Conservation (phyloP, 2,888 invertebrate species). For the Trichogramma evanescens region DNA sequence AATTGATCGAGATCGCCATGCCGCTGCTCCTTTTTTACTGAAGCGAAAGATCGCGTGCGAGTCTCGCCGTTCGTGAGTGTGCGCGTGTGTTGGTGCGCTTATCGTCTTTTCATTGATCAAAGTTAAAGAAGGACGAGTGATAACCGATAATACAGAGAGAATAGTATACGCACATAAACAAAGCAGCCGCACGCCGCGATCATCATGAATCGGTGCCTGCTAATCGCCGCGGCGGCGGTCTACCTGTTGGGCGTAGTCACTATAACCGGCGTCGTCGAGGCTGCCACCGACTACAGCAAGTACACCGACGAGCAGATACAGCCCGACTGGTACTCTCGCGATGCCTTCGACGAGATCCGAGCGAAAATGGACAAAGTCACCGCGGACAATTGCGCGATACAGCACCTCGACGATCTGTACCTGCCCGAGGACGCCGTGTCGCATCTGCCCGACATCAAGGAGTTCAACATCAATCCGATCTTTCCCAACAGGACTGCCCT, state of each 20-base stretch:
- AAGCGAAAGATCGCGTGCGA: not conserved
- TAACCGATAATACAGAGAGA: not conserved
- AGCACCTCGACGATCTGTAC: constrained; percentile 75
- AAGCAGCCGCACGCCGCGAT: no score
- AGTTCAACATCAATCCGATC: constrained; percentile 88
- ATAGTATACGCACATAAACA: no score
- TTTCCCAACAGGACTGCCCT: constrained; percentile 91
- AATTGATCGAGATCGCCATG: no score
- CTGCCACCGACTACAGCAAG: constrained; percentile 2
- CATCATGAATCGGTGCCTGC: not conserved
- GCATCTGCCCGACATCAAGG: constrained; percentile 87
- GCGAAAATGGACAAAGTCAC: constrained; percentile 76
- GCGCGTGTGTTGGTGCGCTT: no score
- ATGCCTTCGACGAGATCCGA: constrained; percentile 84
- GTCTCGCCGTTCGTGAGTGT: no score
- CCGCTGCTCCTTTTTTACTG: no score
- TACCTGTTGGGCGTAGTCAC: constrained; percentile 61
- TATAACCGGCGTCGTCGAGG: constrained; percentile 55
- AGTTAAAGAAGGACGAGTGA: not conserved
- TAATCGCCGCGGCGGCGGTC: constrained; percentile 21
- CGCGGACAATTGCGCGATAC: constrained; percentile 82
- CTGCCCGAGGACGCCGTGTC: constrained; percentile 80
- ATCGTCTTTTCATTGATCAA: not conserved
- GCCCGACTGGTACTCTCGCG: constrained; percentile 79
- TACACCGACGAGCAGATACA: constrained; percentile 4